Base-by-base conservation (phyloP, 2,797 vertebrate species). In the Scleropages formosus region DNA sequence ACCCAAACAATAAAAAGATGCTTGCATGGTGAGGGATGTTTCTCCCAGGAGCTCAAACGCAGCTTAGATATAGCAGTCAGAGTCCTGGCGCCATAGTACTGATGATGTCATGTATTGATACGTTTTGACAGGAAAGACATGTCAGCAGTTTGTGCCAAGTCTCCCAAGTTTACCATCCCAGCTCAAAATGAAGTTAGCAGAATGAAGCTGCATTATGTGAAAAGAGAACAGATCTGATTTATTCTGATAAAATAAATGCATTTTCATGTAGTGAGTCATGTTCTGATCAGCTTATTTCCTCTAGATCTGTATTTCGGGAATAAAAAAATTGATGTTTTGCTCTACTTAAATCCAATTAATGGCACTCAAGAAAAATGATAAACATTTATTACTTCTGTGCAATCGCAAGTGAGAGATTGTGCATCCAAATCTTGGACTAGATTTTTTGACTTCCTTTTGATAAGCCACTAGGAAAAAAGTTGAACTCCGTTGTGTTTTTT, bases 321-420 rank as follows among this genome's bases (percentile, higher is more conserved):
- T 73, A 75, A 76, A 78, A 39, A 73, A 78, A 74, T 31, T 31
- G 74, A 74, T 66, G 62, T 68, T 76, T 75, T 58, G 27, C 61
- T n/a, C 72, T 64, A 60, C 77, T 27, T 59, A 68, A 58, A 78
- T 78, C 75, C 63, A 73, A 74, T 82, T 76, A 80, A 77, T 78
- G 68, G 74, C 59, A 72, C 70, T 75, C 80, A 84, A 89, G 89
- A 91, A 87, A 91, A 90, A 90, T 87, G 88, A 83, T 91, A 80
- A 89, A 90, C 27, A 65, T 77, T 76, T 75, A 77, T 78, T 76
- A 78, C 78, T 74, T 59, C 49, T 74, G 60, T 39, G 59, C 58
- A 47, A 73, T 64, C 80, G 67, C 70, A 78, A 71, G 86, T 67
- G 68, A 85, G 66, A 31, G 53, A 62, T 56, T 69, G n/a, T 39